phyloP scores from a whole-genome alignment of 2,797 vertebrate genomes.

The Lithobates pipiens region DNA sequence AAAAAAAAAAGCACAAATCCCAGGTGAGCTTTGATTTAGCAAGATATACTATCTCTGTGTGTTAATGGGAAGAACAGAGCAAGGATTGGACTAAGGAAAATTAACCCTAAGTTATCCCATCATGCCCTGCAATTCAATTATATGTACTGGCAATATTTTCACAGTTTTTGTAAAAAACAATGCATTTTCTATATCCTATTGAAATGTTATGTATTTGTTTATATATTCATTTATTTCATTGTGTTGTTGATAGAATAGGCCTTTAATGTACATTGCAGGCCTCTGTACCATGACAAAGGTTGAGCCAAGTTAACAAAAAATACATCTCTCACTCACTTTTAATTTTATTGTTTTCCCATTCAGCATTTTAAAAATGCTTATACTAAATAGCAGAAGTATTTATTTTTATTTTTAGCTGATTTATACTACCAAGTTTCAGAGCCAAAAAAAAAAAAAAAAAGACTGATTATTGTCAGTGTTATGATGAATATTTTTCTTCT shows the following conservation, averaged over 20 bases:
- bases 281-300: too few species aligned
- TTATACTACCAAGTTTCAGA: too few species aligned
- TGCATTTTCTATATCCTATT: not conserved
- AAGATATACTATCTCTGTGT: not conserved
- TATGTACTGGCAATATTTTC: not conserved
- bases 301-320: too few species aligned
- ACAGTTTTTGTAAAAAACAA: not conserved
- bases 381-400: too few species aligned
- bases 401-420: too few species aligned
- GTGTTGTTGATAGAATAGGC: not conserved
- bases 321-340: too few species aligned
- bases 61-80: not conserved
- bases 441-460: too few species aligned
- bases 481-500: too few species aligned
- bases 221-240: not conserved
- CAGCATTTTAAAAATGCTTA: too few species aligned
- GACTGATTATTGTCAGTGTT: too few species aligned
- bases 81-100: not conserved
- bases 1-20: not conserved
- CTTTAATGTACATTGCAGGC: not conserved
- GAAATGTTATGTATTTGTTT: not conserved
- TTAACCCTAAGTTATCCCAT: not conserved
- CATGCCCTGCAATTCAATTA: not conserved
- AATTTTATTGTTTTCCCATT: too few species aligned
- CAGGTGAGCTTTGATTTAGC: not conserved